These are phyloP conservation scores for Crocuta crocuta DNA, from an alignment of 2,113 vertebrate species.

Conservation along the genomic window DNA sequence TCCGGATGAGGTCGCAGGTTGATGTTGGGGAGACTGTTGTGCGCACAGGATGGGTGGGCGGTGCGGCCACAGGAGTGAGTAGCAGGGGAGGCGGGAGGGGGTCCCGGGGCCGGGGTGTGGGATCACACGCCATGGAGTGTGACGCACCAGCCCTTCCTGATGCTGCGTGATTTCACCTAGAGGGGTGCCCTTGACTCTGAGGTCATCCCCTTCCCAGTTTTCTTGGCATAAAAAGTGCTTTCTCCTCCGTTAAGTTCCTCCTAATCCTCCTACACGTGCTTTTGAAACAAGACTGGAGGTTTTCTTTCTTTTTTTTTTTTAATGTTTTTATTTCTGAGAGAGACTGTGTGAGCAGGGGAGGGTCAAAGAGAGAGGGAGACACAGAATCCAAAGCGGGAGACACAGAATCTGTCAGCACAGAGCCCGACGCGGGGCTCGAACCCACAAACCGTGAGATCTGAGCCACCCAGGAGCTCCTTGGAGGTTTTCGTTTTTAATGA, in stretches of 20 bases:
- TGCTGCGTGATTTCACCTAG: background rate
- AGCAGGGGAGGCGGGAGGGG: background rate
- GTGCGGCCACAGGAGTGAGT: background rate
- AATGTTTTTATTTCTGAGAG: background rate
- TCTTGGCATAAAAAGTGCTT: background rate
- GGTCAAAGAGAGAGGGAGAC: too few species aligned
- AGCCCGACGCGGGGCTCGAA: too few species aligned
- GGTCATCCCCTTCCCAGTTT: background rate
- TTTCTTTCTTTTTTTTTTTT: background rate
- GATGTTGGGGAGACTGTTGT: background rate
- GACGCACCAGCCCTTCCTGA: background rate
- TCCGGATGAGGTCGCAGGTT: background rate
- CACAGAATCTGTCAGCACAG: too few species aligned
- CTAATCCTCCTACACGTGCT: background rate
- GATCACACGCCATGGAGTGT: rapidly evolving
- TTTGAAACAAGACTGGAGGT: background rate
- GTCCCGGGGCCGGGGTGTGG: background rate
- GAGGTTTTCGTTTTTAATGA: background rate
- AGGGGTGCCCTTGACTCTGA: background rate
- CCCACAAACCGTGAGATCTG: too few species aligned
- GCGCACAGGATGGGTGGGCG: background rate
- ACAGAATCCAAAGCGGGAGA: too few species aligned
- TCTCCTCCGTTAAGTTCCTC: too few species aligned
- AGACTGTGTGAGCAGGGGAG: too few species aligned
- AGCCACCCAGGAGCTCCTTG: too few species aligned